A percentile compares a stretch with the other conserved stretches of the same genome.
Conservation (phyloP, 2,797 vertebrate species). For the Pogoniulus pusillus region DNA sequence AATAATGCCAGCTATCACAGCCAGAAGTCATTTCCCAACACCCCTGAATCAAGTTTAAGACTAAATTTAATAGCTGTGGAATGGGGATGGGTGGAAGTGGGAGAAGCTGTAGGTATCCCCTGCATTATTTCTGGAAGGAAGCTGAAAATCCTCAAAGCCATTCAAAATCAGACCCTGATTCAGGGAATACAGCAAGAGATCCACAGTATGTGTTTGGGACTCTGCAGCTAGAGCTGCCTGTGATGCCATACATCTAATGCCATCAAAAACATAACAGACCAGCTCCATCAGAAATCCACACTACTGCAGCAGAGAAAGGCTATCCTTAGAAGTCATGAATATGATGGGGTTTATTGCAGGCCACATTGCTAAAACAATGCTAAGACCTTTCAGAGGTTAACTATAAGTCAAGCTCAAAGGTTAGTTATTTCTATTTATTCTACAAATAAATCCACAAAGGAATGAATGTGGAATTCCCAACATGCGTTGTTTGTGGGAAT, state of each 20-base stretch:
- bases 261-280: background rate
- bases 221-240: background rate
- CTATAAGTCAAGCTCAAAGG: constrained; percentile 30
- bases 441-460: constrained; percentile 28
- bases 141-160: background rate
- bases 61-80: background rate
- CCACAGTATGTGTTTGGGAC: background rate
- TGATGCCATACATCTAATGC: background rate
- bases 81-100: background rate
- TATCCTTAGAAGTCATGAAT: background rate
- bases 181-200: background rate
- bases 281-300: constrained; percentile 5
- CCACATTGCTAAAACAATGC: constrained; percentile 36
- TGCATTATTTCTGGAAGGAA: background rate
- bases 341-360: constrained; percentile 24
- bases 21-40: background rate
- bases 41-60: background rate
- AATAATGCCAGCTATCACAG: background rate
- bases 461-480: constrained; percentile 31
- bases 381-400: constrained; percentile 32
- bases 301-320: background rate
- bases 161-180: background rate
- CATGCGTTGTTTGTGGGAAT: constrained; percentile 9
- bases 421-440: constrained; percentile 36
- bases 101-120: background rate